Evolutionary conservation across 2,888 invertebrate species (phyloP), one percentile per base, ranked within the genome.

Genomic region (Aphidoletes aphidimyza): DNA sequence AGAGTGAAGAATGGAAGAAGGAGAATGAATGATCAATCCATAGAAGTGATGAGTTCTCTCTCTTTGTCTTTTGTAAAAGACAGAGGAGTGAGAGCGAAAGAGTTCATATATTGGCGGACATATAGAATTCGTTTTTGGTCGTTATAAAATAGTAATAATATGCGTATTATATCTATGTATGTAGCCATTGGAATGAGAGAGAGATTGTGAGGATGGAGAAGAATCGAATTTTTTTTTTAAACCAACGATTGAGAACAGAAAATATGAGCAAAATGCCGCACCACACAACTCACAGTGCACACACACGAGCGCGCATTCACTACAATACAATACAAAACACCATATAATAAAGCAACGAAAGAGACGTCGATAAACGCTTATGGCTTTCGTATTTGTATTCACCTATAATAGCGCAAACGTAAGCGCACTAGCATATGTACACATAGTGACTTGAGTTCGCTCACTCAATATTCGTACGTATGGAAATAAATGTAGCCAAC

Each of bases 401-500:
- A 69, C 69, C 69, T 69, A 69, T 69, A 30, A 69, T 69, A 69
- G 69, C 69, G 69, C 14, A 69, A 69, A 69, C 69, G 34, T 69
- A 30, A 69, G 30, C 30, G 69, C 30, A 69, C 69, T 69, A 69
- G 69, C 69, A 69, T 69, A 69, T 69, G 69, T 69, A 69, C 69
- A 69, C 69, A 9, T 42, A 9, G 6, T 30, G 69, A 34, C 34
- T 69, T 30, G n/a, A 30, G 14, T 9, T 14, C 14, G 42, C 11
- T 69, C 11, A 54, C 14, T 26, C 34, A 5, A 30, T 69, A 69
- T 69, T n/a, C n/a, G n/a, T n/a, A n/a, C n/a, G n/a, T n/a, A n/a
- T n/a, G n/a, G n/a, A n/a, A n/a, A n/a, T n/a, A n/a, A n/a, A n/a
- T n/a, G n/a, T n/a, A n/a, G n/a, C n/a, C n/a, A n/a, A n/a, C n/a